Evolutionary conservation across 2,113 vertebrate genomes (phyloP), one percentile per base, ranked within the genome.

Genomic region (Sisor rabdophorus): DNA sequence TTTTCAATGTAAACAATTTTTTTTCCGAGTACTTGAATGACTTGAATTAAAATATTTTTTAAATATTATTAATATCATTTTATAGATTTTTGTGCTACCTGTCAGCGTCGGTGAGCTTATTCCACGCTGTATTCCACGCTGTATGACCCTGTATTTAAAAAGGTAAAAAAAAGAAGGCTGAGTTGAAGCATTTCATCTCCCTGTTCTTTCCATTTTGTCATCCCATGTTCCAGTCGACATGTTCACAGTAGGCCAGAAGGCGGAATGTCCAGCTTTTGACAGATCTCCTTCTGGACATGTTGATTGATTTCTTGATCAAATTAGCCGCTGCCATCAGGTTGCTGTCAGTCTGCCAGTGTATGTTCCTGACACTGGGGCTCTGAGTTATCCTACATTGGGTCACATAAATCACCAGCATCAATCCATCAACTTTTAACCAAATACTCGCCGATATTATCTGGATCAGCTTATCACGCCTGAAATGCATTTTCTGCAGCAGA

Each of bases 281-380:
- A 75, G 75, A 82, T 77, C 59, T 64, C 72, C 54, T 59, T 79
- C 59, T 80, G 78, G 78, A 54, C 26, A 12, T 40, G 59, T 69
- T 82, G 80, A 82, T 80, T 84, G 83, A 82, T 80, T 67, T 76
- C 68, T 80, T 80, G 75, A 82, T 79, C 79, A 82, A 80, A 82
- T 80, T 79, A 82, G 40, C 17, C 28, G 50, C 44, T 53, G 28
- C 61, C 28, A 78, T 82, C 75, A 47, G 10, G 50, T 52, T 15
- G 61, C 64, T 79, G 72, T 79, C 80, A 80, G 84, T 78, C 76
- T 60, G 60, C 79, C 75, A 81, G 76, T 77, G 85, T 79, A 69
- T 70, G 80, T 82, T 84, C 82, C 78, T 67, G 64, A 78, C 76
- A 78, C 52, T 58, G 60, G 19, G 53, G 44, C 79, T 76, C 53